These are phyloP conservation scores for Drosophila busckii DNA, from an alignment of 1,140 invertebrate species.

Conservation along the genomic window DNA sequence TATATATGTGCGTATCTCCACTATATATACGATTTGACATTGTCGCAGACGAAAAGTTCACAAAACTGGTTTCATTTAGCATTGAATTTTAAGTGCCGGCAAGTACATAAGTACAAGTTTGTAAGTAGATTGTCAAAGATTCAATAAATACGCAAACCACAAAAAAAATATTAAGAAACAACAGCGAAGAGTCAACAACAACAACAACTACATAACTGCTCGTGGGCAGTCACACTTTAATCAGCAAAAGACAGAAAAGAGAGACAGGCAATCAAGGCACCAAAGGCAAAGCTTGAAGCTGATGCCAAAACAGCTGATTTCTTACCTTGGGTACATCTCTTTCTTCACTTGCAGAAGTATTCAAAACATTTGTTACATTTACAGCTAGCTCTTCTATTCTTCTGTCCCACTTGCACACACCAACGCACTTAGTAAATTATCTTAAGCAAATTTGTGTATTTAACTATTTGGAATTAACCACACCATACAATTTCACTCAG, in stretches of 20 bases:
- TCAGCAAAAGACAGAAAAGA: too few relatives aligned
- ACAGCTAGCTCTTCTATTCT: too few relatives aligned
- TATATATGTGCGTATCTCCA: too few relatives aligned
- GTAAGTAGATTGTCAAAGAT: slow-evolving; percentile 21
- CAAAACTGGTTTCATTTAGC: slow-evolving; percentile 53
- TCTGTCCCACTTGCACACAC: neutral
- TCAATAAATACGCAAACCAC: slow-evolving; percentile 11
- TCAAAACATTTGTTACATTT: slow-evolving; percentile 6
- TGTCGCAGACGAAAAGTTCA: slow-evolving; percentile 8
- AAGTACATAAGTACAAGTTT: slow-evolving; percentile 24
- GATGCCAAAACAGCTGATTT: too few relatives aligned
- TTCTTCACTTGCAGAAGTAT: too few relatives aligned
- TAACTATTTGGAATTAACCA: neutral
- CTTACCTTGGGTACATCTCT: too few relatives aligned
- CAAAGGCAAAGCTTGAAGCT: too few relatives aligned
- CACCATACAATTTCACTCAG: neutral
- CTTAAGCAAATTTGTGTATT: slow-evolving; percentile 18
- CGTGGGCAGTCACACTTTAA: too few relatives aligned
- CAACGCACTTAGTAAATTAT: neutral
- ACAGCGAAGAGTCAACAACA: slow-evolving; percentile 24
- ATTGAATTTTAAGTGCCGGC: slow-evolving; percentile 44
- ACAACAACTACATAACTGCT: too few relatives aligned
- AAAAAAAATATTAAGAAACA: slow-evolving; percentile 15
- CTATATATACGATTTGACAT: slow-evolving; percentile 9
- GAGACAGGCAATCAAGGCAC: too few relatives aligned